Percentiles rank a stretch among this genome's conserved stretches.
phyloP scores from a whole-genome alignment of 2,888 invertebrate genomes.

The Ochropacha duplaris region DNA sequence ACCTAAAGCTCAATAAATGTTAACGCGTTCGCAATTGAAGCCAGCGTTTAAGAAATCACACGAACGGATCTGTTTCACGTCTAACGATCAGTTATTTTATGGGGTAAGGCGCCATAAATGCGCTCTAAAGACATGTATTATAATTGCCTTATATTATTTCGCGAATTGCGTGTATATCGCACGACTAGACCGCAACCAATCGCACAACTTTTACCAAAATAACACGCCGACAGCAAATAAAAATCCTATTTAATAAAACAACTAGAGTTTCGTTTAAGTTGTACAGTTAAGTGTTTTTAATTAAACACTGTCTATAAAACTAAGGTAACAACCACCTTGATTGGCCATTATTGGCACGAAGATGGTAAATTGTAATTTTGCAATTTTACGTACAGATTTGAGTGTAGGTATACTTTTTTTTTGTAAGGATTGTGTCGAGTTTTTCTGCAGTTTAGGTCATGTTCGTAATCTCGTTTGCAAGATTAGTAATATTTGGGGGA shows the following conservation, averaged over 20 bases:
- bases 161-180: slow-evolving; percentile 23
- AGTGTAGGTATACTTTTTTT: background rate
- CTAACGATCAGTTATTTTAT: slow-evolving; percentile 6
- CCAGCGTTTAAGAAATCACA: slow-evolving; percentile 3
- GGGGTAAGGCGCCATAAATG: slow-evolving; percentile 5
- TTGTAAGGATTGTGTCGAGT: background rate
- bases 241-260: slow-evolving; percentile 30
- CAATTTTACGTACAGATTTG: background rate
- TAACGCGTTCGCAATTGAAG: slow-evolving; percentile 3
- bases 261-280: slow-evolving; percentile 21
- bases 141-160: slow-evolving; percentile 19
- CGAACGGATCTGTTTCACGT: background rate
- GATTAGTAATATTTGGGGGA: no score
- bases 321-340: slow-evolving; percentile 2
- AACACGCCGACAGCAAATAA: slow-evolving; percentile 14
- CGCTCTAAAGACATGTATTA: slow-evolving; percentile 7
- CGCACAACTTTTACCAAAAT: slow-evolving; percentile 23
- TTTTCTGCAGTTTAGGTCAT: background rate
- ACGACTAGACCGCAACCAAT: slow-evolving; percentile 32
- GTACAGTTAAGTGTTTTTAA: slow-evolving; percentile 3
- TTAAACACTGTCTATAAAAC: slow-evolving; percentile 4
- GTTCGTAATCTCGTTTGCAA: no score
- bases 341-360: slow-evolving; percentile 5
- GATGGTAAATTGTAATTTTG: background rate
- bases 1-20: slow-evolving; percentile 1